Conservation (phyloP, 2,797 vertebrate species). For the Hoplostethus mediterraneus region DNA sequence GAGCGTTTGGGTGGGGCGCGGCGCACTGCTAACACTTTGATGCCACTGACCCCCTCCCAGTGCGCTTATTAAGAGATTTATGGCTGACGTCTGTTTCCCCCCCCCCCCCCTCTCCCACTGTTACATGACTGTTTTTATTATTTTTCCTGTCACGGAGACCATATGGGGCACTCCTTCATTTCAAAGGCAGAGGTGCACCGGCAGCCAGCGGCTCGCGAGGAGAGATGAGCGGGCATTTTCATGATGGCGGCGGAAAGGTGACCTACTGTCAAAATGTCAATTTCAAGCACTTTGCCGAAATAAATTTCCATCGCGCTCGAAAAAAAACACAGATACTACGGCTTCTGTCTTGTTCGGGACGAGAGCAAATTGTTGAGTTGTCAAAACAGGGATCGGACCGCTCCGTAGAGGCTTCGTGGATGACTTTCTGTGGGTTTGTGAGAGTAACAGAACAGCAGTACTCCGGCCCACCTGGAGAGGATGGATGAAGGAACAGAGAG, state of each 20-base stretch:
- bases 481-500: conserved; percentile 10
- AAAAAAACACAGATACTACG: neutral
- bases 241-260: neutral
- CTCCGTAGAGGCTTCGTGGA: neutral
- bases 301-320: conserved; percentile 8
- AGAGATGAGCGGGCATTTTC: conserved; percentile 36
- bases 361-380: conserved; percentile 17
- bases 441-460: neutral
- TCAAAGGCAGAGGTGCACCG: conserved; percentile 48
- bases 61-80: conserved; percentile 67
- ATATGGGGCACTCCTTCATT: conserved; percentile 49
- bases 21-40: conserved; percentile 53
- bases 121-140: conserved; percentile 46
- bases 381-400: conserved; percentile 22
- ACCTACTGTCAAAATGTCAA: conserved; percentile 41
- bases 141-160: conserved; percentile 54
- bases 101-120: neutral
- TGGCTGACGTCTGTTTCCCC: conserved; percentile 18
- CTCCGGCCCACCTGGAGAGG: conserved; percentile 49
- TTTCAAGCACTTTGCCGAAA: conserved; percentile 12
- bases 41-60: conserved; percentile 38
- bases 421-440: neutral
- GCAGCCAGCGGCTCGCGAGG: conserved; percentile 49
- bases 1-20: conserved; percentile 43
- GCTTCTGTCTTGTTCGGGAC: conserved; percentile 19